Conservation (phyloP, 1,140 invertebrate species). For the Elymnias hypermnestra region DNA sequence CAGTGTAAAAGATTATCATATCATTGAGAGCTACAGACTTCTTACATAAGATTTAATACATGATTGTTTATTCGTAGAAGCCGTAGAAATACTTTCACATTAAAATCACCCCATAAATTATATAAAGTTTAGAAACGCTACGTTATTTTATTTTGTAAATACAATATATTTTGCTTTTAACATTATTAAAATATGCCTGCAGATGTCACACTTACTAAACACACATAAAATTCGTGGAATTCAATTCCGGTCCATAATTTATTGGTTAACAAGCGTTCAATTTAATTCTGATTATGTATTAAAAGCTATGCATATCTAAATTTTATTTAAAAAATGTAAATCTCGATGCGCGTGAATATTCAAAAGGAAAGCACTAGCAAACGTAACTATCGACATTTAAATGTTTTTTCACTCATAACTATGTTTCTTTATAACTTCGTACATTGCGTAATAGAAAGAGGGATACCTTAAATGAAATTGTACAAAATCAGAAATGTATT, state of each 20-base stretch:
- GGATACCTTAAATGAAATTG: neutral
- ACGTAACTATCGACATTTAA: slow-evolving; percentile 1
- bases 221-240: neutral
- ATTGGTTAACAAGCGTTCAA: slow-evolving; percentile 1
- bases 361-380: slow-evolving; percentile 10
- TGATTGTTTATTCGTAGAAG: no score
- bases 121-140: no score
- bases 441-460: neutral
- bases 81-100: no score
- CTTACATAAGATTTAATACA: no score
- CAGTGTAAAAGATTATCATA: no score
- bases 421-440: no score
- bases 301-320: slow-evolving; percentile 1
- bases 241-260: neutral
- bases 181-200: neutral
- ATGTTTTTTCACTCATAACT: neutral
- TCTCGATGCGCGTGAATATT: slow-evolving; percentile 15
- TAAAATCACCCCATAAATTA: no score
- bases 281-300: neutral
- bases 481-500: neutral
- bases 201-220: neutral
- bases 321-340: slow-evolving; percentile 9
- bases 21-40: no score
- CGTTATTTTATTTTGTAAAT: no score
- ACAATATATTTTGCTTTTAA: no score